Conservation (phyloP, 2,797 vertebrate genomes). For the Naso thynnoides region DNA sequence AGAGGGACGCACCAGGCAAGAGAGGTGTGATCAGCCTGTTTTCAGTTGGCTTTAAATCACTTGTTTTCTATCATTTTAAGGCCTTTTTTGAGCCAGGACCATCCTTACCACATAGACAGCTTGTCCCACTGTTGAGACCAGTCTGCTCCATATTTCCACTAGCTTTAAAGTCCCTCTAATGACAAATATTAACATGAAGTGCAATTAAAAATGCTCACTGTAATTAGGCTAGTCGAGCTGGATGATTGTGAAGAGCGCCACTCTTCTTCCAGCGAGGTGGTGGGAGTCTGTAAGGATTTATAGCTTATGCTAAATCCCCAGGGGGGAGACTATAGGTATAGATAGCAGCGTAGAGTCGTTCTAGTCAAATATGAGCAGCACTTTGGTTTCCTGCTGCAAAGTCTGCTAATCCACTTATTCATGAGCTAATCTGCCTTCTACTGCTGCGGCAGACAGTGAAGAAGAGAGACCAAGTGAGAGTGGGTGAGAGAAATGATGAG, state of each 20-base stretch:
- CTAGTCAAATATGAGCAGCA: conserved; percentile 86
- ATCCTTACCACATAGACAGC: background rate
- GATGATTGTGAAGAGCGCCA: conserved; percentile 63
- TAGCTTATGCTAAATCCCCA: conserved; percentile 85
- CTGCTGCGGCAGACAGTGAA: conserved; percentile 80
- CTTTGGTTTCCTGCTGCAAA: conserved; percentile 89
- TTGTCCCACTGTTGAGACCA: conserved; percentile 28
- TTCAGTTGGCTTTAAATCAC: conserved; percentile 17
- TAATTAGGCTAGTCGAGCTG: conserved; percentile 64
- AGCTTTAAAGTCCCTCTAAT: conserved; percentile 61
- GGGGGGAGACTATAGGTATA: conserved; percentile 85
- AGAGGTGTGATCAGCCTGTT: conserved; percentile 26
- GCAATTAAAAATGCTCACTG: conserved; percentile 67
- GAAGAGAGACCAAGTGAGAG: conserved; percentile 69
- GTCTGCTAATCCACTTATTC: conserved; percentile 90
- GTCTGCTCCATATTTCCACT: conserved; percentile 29
- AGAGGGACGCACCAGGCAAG: conserved; percentile 44
- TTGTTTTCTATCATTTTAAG: background rate
- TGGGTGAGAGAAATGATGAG: conserved; percentile 70
- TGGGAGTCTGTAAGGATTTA: conserved; percentile 83
- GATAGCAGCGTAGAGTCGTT: conserved; percentile 83
- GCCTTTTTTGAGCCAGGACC: conserved; percentile 3
- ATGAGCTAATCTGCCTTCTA: conserved; percentile 87
- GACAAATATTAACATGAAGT: conserved; percentile 67
- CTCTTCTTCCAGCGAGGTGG: conserved; percentile 63